Conservation (phyloP, 1,140 invertebrate genomes). For the Neomicropteryx cornuta region DNA sequence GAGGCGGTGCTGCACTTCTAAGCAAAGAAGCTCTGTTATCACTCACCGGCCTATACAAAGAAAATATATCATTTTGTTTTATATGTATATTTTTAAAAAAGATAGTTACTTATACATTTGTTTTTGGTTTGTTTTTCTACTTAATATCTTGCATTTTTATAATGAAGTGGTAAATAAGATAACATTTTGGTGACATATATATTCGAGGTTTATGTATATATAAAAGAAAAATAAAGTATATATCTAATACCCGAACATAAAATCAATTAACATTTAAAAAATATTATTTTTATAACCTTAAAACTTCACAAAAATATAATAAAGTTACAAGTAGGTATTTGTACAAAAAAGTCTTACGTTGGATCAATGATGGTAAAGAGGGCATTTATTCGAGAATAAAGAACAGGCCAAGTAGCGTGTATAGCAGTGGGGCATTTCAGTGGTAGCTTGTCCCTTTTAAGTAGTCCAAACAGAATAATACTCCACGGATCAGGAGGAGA, state of each 20-base stretch:
- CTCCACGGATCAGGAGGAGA: conserved; percentile 73
- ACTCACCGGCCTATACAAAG: conserved; percentile 71
- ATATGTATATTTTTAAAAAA: conserved; percentile 5
- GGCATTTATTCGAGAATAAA: conserved; percentile 81
- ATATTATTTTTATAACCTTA: conserved; percentile 1
- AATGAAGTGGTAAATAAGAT: no score
- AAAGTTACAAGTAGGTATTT: conserved; percentile 7
- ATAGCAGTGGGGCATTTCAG: conserved; percentile 75
- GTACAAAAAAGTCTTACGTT: conserved; percentile 49
- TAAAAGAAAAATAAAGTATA: no score
- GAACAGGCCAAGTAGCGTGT: conserved; percentile 89
- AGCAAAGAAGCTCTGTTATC: conserved; percentile 92
- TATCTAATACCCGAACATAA: no score
- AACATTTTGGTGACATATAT: no score
- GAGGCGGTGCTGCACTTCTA: conserved; percentile 61
- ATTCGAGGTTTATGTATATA: no score
- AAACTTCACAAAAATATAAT: no score
- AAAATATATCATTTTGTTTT: conserved; percentile 8
- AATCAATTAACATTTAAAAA: background rate
- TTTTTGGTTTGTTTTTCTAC: no score
- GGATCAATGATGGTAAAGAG: conserved; percentile 91
- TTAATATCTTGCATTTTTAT: no score
- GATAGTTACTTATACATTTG: no score
- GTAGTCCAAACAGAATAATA: conserved; percentile 71
- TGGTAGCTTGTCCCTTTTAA: conserved; percentile 66